Percentiles rank a stretch among this genome's conserved stretches.
These are phyloP conservation scores for Prionailurus viverrinus DNA, from an alignment of 2,113 vertebrate species.

Conservation along the genomic window DNA sequence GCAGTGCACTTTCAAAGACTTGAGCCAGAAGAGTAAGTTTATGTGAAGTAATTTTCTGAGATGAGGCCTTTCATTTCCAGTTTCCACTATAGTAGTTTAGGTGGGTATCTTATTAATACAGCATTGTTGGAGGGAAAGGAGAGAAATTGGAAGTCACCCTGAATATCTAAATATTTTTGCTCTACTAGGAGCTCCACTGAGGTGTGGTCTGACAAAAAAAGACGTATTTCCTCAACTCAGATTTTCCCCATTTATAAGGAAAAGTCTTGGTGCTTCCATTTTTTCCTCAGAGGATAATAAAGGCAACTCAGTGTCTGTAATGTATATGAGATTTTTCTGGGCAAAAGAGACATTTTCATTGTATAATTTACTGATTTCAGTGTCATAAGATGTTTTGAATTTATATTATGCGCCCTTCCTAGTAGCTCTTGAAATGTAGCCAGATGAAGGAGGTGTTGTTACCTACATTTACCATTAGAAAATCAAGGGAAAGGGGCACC, in stretches of 20 bases:
- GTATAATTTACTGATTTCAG: not conserved
- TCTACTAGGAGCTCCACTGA: not conserved
- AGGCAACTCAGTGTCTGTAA: not conserved
- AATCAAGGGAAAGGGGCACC: not conserved
- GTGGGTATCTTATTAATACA: not conserved
- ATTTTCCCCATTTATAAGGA: not conserved
- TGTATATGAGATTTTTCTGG: not conserved
- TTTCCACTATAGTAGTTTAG: not conserved
- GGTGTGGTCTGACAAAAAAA: not conserved
- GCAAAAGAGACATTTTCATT: not conserved
- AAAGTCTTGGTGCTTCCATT: not conserved
- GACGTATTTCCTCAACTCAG: not conserved
- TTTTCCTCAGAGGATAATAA: not conserved
- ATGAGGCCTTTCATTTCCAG: not conserved
- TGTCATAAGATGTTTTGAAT: not conserved
- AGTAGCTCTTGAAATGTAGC: not conserved
- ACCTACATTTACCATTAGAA: not conserved
- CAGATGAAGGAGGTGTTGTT: not conserved
- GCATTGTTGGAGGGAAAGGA: not conserved
- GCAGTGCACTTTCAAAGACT: not conserved
- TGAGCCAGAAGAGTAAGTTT: not conserved
- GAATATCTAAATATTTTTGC: not conserved
- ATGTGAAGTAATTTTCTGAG: conserved; percentile 37
- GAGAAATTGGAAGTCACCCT: not conserved
- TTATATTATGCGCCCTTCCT: not conserved